A percentile compares a stretch with the other conserved stretches of the same genome.
phyloP scores from a whole-genome alignment of 2,113 vertebrate genomes.

The Cottus gobio region DNA sequence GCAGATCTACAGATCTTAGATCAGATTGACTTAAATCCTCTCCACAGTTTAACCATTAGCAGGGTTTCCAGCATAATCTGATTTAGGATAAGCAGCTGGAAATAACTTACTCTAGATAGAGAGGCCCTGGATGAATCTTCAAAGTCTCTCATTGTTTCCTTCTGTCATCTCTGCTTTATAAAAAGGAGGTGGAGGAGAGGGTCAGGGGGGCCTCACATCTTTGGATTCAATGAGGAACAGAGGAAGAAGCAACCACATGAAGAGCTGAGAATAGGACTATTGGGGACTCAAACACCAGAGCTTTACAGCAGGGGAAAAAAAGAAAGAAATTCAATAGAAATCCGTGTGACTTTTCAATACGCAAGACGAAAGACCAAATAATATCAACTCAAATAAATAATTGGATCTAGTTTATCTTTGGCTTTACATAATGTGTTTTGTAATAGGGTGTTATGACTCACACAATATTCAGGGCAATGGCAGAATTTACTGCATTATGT shows the following conservation, averaged over 20 bases:
- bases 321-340: neutral
- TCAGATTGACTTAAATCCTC: constrained; percentile 58
- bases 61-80: constrained; percentile 55
- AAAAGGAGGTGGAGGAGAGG: constrained; percentile 38
- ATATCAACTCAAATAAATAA: neutral
- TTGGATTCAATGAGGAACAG: constrained; percentile 44
- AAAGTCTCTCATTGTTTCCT: constrained; percentile 61
- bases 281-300: constrained; percentile 3
- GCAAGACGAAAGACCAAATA: constrained; percentile 19
- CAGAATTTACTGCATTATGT: constrained; percentile 17
- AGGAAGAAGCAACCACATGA: constrained; percentile 37
- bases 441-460: constrained; percentile 12
- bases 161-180: constrained; percentile 47
- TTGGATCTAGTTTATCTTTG: neutral
- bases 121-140: constrained; percentile 38
- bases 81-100: constrained; percentile 59
- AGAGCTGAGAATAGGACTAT: neutral
- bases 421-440: neutral
- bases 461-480: neutral
- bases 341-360: neutral
- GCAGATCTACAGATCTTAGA: constrained; percentile 62
- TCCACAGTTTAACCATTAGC: constrained; percentile 59
- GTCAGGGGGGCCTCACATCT: constrained; percentile 32
- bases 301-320: neutral
- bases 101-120: constrained; percentile 44